Evolutionary conservation across 2,113 vertebrate genomes (phyloP).

Genomic region (Platichthys flesus): DNA sequence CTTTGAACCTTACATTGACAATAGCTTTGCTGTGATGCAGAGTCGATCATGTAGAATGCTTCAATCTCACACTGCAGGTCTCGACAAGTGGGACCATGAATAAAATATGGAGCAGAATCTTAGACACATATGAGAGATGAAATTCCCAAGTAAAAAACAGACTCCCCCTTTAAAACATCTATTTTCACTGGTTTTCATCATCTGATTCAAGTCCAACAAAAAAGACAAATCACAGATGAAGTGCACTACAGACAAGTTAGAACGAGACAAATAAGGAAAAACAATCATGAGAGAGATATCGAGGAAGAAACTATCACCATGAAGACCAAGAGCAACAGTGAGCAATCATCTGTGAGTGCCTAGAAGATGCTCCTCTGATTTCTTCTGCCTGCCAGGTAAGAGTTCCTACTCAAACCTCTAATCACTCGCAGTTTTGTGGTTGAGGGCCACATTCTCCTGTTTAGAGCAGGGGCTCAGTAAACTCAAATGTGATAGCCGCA

Average conservation of each 20-base stretch:
- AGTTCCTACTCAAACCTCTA: conserved; percentile 36
- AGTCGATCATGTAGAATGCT: conserved; percentile 14
- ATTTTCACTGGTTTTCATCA: neutral
- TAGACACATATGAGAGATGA: conserved; percentile 29
- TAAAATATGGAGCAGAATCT: conserved; percentile 21
- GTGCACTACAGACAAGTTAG: neutral
- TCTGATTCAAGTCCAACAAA: neutral
- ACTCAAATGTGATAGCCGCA: conserved; percentile 66
- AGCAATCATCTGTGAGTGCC: conserved; percentile 16
- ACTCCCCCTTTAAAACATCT: neutral
- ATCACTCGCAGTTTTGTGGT: conserved; percentile 68
- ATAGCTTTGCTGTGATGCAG: conserved; percentile 12
- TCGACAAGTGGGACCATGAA: conserved; percentile 7
- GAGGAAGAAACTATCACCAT: neutral
- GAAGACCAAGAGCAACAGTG: conserved; percentile 1
- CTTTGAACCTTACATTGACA: conserved; percentile 13
- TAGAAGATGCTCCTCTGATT: conserved; percentile 26
- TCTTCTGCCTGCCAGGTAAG: conserved; percentile 64
- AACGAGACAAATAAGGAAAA: neutral
- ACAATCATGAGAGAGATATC: no score
- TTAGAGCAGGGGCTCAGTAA: conserved; percentile 61
- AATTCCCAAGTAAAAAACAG: conserved; percentile 1
- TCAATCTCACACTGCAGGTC: neutral
- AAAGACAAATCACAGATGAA: neutral
- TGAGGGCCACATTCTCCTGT: conserved; percentile 63